A percentile compares a stretch with the other conserved stretches of the same genome.
Evolutionary conservation across 1,140 invertebrate genomes (phyloP).

Genomic region (Lasioglossum albipes): DNA sequence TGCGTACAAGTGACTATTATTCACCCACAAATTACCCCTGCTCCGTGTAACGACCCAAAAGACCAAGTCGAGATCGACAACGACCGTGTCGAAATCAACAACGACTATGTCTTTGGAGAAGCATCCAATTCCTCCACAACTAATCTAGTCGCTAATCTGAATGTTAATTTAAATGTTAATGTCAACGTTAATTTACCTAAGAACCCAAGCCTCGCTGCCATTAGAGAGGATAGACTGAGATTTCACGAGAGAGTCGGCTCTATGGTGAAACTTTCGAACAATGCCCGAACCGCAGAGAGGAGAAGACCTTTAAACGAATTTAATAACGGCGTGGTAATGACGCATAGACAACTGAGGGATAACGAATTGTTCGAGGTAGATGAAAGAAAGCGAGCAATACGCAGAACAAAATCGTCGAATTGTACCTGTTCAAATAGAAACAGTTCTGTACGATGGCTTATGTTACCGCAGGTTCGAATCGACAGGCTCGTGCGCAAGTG

Average conservation of each 20-base stretch:
- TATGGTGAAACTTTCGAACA: constrained; percentile 92
- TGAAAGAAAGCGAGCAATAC: too few species aligned
- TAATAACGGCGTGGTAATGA: constrained; percentile 96
- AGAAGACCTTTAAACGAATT: constrained; percentile 95
- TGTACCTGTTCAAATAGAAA: constrained; percentile 13
- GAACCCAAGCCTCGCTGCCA: constrained; percentile 72
- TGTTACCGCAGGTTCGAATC: constrained; percentile 85
- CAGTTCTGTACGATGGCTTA: neutral
- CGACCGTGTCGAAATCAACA: constrained; percentile 75
- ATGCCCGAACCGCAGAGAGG: constrained; percentile 91
- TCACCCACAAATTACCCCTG: constrained; percentile 59
- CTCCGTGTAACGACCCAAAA: constrained; percentile 62
- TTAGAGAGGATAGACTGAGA: constrained; percentile 84
- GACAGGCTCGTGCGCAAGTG: constrained; percentile 95
- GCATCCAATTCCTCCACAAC: constrained; percentile 73
- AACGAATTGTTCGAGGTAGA: constrained; percentile 95
- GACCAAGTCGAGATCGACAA: constrained; percentile 75
- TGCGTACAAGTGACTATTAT: constrained; percentile 92
- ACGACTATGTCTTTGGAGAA: constrained; percentile 73
- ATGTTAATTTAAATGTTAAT: constrained; percentile 79
- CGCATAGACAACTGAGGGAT: constrained; percentile 90
- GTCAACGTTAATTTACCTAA: constrained; percentile 79
- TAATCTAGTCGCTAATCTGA: constrained; percentile 77
- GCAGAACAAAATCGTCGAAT: too few species aligned
- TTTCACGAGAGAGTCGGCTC: constrained; percentile 94